phyloP scores from a whole-genome alignment of 2,888 invertebrate species.

The Noctua comes region DNA sequence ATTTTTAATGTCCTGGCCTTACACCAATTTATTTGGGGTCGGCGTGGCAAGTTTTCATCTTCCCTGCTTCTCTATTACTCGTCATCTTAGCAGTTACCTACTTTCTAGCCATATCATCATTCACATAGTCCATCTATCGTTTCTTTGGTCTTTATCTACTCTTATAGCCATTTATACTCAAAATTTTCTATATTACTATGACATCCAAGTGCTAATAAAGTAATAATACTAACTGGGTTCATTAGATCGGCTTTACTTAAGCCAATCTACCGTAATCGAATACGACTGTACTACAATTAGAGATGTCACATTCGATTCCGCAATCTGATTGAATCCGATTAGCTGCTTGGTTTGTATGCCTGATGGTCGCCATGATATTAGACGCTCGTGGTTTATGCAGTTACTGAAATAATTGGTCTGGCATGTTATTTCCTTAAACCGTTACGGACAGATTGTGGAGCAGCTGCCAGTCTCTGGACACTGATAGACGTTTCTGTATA shows the following conservation, averaged over 20 bases:
- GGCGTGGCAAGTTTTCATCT: not conserved
- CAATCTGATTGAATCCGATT: conserved; percentile 30
- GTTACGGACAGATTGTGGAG: not conserved
- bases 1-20: too few species aligned
- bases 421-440: not conserved
- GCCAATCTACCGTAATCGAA: conserved; percentile 12
- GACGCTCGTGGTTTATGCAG: not conserved
- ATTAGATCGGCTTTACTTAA: not conserved
- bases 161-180: not conserved
- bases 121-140: not conserved
- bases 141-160: not conserved
- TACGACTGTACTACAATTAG: conserved; percentile 19
- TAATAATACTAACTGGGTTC: not conserved
- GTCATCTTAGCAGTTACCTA: not conserved
- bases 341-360: conserved; percentile 8
- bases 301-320: conserved; percentile 9
- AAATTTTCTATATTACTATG: not conserved
- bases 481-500: not conserved
- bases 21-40: too few species aligned
- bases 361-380: conserved; percentile 1
- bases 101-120: not conserved
- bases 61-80: not conserved
- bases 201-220: not conserved
- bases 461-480: not conserved
- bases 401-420: not conserved